A percentile compares a stretch with the other conserved stretches of the same genome.
Conservation (phyloP, 1,140 invertebrate genomes). For the Drosophila repleta region DNA sequence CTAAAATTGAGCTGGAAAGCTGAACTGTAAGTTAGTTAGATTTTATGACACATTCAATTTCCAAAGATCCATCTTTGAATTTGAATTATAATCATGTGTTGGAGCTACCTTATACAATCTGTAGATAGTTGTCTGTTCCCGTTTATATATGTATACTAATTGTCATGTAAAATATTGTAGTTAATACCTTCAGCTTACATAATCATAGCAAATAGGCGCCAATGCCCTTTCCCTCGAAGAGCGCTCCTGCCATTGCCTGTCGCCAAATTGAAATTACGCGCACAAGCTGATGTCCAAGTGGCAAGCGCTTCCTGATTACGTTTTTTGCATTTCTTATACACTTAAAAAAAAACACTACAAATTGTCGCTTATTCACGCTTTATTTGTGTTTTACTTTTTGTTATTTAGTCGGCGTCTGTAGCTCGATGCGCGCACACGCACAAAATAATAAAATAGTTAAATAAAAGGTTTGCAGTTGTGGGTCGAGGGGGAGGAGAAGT, state of each 20-base stretch:
- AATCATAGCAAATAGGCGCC: background rate
- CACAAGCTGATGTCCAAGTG: slow-evolving; percentile 37
- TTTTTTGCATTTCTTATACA: slow-evolving; percentile 55
- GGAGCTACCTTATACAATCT: no score
- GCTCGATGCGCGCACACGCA: slow-evolving; percentile 57
- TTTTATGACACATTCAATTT: no score
- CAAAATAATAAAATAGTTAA: slow-evolving; percentile 43
- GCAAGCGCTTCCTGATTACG: slow-evolving; percentile 67
- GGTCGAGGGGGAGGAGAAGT: slow-evolving; percentile 41
- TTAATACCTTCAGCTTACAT: background rate
- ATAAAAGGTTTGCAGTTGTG: slow-evolving; percentile 55
- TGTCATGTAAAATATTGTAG: no score
- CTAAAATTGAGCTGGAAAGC: no score
- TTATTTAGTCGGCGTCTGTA: slow-evolving; percentile 48
- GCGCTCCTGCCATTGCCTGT: slow-evolving; percentile 10
- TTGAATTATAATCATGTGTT: no score
- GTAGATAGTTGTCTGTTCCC: no score
- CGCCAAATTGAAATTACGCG: slow-evolving; percentile 51
- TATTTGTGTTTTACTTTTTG: slow-evolving; percentile 25
- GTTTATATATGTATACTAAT: no score
- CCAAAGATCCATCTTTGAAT: no score
- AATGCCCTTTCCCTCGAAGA: background rate
- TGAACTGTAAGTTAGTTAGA: no score
- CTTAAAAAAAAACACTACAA: slow-evolving; percentile 6
- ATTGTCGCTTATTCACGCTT: slow-evolving; percentile 16